Percentiles rank a stretch among this genome's conserved stretches.
phyloP scores from a whole-genome alignment of 2,888 invertebrate species.

The Leptogaster cylindrica region DNA sequence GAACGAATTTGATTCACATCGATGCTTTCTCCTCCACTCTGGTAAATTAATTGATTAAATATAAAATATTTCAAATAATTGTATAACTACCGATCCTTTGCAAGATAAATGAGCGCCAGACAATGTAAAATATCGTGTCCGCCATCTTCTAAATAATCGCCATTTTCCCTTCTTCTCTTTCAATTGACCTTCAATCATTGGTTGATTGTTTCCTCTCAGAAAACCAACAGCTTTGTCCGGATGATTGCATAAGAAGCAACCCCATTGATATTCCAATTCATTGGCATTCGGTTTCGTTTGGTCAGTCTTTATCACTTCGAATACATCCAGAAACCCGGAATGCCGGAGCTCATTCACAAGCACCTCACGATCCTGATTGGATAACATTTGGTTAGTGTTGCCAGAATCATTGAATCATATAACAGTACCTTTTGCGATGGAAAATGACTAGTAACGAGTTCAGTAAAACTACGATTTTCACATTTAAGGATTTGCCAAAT shows the following conservation, averaged over 20 bases:
- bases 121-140: conserved; percentile 91
- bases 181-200: conserved; percentile 87
- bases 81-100: conserved; percentile 74
- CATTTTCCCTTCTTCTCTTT: conserved; percentile 93
- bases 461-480: conserved; percentile 86
- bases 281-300: conserved; percentile 62
- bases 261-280: conserved; percentile 71
- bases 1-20: conserved; percentile 93
- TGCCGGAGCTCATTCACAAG: conserved; percentile 84
- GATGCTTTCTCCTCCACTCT: conserved; percentile 86
- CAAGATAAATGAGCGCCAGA: conserved; percentile 91
- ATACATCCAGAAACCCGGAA: conserved; percentile 91
- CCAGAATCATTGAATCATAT: too few relatives aligned
- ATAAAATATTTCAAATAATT: neutral
- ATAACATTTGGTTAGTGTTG: neutral
- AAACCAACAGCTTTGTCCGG: conserved; percentile 89
- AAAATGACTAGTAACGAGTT: conserved; percentile 92
- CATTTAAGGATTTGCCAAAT: conserved; percentile 95
- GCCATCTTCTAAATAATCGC: conserved; percentile 89
- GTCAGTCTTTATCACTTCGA: conserved; percentile 73
- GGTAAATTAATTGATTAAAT: conserved; percentile 51
- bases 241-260: conserved; percentile 92
- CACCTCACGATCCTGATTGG: conserved; percentile 80
- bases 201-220: conserved; percentile 78
- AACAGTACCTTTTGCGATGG: conserved; percentile 84